Conservation (phyloP, 2,797 vertebrate genomes). For the Chloroceryle inda region DNA sequence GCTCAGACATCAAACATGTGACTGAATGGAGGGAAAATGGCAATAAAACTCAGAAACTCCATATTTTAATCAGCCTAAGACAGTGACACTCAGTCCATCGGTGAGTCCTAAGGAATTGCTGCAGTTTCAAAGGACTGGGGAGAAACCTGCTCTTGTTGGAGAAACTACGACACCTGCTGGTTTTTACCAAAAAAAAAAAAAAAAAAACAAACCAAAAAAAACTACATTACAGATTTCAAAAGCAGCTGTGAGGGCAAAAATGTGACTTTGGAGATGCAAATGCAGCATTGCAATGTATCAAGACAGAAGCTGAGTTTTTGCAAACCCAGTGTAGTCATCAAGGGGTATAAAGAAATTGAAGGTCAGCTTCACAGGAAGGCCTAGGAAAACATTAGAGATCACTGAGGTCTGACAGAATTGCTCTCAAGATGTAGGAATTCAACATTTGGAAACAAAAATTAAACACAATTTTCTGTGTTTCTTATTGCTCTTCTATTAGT, state of each 20-base stretch:
- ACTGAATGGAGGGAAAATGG: background rate
- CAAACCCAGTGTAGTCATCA: background rate
- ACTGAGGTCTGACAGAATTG: background rate
- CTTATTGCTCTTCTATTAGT: background rate
- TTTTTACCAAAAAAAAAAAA: background rate
- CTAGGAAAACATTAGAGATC: background rate
- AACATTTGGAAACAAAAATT: background rate
- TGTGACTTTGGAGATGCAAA: background rate
- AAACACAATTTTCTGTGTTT: background rate
- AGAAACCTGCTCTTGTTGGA: constrained; percentile 16
- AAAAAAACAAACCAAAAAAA: background rate
- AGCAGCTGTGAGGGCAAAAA: background rate
- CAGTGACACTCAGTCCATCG: no score
- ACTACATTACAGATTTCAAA: background rate
- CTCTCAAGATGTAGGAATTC: background rate
- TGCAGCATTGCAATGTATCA: rapidly evolving
- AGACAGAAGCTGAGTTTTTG: background rate
- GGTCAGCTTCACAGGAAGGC: background rate
- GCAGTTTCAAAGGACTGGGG: background rate
- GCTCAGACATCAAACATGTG: background rate
- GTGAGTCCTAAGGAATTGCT: background rate
- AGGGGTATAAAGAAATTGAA: background rate
- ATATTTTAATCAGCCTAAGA: background rate
- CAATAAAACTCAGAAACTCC: background rate
- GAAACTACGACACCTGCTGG: constrained; percentile 79